Percentiles rank a stretch among this genome's conserved stretches.
Evolutionary conservation across 37 sponge, comb jelly and placozoan species (phyloP).

Genomic region (Hexactinellida sp.): DNA sequence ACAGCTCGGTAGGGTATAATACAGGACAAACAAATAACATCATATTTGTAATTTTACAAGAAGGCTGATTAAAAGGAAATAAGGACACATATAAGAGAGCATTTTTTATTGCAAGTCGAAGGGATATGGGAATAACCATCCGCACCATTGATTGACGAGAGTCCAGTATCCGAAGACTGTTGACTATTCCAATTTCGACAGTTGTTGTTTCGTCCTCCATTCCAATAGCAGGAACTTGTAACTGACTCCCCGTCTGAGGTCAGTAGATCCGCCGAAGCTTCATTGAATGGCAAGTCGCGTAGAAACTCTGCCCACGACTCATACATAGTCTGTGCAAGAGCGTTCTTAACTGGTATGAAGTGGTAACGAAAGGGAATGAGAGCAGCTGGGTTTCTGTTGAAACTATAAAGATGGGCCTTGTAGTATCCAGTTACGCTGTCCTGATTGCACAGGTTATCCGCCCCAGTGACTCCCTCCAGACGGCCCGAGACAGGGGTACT

Average conservation of each 20-base stretch:
- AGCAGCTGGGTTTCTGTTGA: neutral
- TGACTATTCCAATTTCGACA: slow-evolving; percentile 14
- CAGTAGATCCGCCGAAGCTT: neutral
- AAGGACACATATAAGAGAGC: neutral
- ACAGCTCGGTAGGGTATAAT: too few species aligned
- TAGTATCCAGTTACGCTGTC: neutral
- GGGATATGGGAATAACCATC: neutral
- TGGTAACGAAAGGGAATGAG: neutral
- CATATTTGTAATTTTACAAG: too few species aligned
- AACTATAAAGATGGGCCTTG: neutral
- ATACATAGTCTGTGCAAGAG: neutral
- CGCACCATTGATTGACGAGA: neutral
- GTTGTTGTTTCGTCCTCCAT: neutral
- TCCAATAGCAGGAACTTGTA: neutral
- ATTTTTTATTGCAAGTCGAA: neutral
- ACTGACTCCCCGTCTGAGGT: neutral
- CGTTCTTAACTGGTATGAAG: neutral
- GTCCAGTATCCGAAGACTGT: neutral
- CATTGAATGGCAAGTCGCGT: neutral
- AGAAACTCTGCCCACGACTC: neutral
- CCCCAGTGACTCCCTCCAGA: neutral
- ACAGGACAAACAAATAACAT: too few species aligned
- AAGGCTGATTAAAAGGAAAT: neutral
- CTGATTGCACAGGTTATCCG: neutral
- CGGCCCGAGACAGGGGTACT: neutral